Percentiles rank a stretch among this genome's conserved stretches.
Conservation (phyloP, 2,888 invertebrate genomes). For the Mesoligia furuncula region DNA sequence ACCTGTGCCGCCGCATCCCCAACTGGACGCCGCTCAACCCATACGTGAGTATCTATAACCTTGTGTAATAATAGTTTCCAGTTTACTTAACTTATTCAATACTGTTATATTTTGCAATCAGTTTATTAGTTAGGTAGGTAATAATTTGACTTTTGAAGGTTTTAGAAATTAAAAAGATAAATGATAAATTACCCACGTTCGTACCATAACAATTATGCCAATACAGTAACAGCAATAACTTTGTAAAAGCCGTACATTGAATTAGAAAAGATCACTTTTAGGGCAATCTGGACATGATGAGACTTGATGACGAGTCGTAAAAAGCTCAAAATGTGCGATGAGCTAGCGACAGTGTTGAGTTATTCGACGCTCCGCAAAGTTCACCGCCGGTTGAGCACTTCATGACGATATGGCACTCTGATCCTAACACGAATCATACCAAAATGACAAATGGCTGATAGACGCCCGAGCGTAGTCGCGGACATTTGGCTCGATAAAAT, state of each 20-base stretch:
- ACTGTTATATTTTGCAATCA: background rate
- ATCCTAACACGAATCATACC: constrained; percentile 53
- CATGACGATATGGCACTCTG: constrained; percentile 76
- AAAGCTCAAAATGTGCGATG: constrained; percentile 28
- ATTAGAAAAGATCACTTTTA: background rate
- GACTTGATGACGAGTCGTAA: constrained; percentile 82
- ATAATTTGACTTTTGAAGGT: background rate
- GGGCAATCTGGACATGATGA: constrained; percentile 73
- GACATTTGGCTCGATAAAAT: background rate
- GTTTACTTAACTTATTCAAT: background rate
- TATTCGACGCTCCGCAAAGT: constrained; percentile 65
- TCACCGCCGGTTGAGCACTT: constrained; percentile 34
- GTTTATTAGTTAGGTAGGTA: background rate
- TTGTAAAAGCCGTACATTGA: background rate
- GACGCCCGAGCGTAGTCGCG: background rate
- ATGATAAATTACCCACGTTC: background rate
- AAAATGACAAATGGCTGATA: background rate
- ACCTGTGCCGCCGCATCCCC: constrained; percentile 98
- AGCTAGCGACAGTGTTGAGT: constrained; percentile 67
- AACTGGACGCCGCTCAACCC: constrained; percentile 98
- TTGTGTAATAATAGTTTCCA: background rate
- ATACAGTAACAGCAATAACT: background rate
- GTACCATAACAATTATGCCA: background rate
- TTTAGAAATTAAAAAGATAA: background rate
- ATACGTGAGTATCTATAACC: constrained; percentile 93